Evolutionary conservation across 2,113 vertebrate species (phyloP), one percentile per base, ranked within the genome.

Genomic region (Condylura cristata): DNA sequence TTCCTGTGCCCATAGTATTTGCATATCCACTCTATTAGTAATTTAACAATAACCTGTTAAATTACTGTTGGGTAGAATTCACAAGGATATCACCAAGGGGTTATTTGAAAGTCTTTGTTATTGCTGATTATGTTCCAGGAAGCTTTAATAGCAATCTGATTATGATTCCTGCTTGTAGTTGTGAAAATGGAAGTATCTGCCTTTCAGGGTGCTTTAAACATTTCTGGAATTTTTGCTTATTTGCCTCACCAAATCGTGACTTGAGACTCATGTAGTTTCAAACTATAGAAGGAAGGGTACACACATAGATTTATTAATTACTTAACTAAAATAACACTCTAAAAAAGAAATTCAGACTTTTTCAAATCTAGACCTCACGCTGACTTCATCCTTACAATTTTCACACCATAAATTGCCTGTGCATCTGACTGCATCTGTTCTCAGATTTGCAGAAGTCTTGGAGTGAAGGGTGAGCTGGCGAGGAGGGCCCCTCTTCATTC

Each of bases 31-130:
- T 80, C 1, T 61, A 20, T 70, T 68, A 51, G 61, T 16, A 7
- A 6, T 61, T 70, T 68, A 51, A 53, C 14, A 7, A 6, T 61
- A 26, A 94, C 70, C 80, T 51, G 18, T 58, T 75, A 68, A 68
- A 61, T 89, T 85, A 48, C 53, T 2, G 18, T 68, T 84, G 34
- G 5, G 26, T 37, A n/a, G 76, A 80, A 86, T 86, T 65, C 51
- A 60, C 44, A 89, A 63, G 11, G 9, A 75, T 46, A 22, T 80
- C 66, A n/a, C 30, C 70, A 83, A 86, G 56, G 53, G 32, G 6
- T 90, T 90, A 58, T 93, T 96, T 81, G 72, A 56, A 93, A 88
- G 48, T 51, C 17, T 65, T 48, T 60, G 8, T 94, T 85, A 82
- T 90, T 87, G 93, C 66, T 75, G 66, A 60, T 79, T 44, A 28